A percentile compares a stretch with the other conserved stretches of the same genome.
These are phyloP conservation scores for Chydorus sphaericus DNA, from an alignment of 2,888 invertebrate genomes.

Conservation along the genomic window DNA sequence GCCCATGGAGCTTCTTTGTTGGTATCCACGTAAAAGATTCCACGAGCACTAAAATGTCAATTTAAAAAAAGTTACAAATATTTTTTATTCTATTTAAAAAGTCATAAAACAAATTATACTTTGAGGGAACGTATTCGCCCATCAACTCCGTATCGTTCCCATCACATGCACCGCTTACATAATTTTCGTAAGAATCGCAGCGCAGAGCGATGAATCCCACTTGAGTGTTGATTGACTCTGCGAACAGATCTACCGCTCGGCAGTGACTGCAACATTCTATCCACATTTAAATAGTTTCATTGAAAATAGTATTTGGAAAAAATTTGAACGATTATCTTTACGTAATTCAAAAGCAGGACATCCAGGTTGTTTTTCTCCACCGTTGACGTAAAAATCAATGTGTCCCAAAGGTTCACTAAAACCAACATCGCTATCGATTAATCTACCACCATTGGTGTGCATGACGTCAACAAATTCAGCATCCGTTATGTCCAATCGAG, in stretches of 20 bases:
- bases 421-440: conserved; percentile 48
- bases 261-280: background rate
- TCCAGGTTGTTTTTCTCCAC: conserved; percentile 48
- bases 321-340: background rate
- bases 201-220: conserved; percentile 1
- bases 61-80: no score
- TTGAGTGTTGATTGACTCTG: conserved; percentile 10
- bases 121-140: conserved; percentile 1
- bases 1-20: conserved; percentile 1
- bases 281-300: background rate
- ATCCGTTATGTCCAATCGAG: conserved; percentile 44
- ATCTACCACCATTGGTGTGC: conserved; percentile 36
- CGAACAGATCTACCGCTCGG: background rate
- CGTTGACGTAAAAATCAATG: conserved; percentile 60
- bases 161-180: background rate
- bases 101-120: background rate
- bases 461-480: conserved; percentile 58
- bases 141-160: background rate
- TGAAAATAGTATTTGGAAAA: background rate
- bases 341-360: background rate
- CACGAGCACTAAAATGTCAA: conserved; percentile 11
- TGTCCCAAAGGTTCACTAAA: conserved; percentile 46
- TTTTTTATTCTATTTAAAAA: background rate
- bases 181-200: background rate
- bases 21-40: conserved; percentile 3